Evolutionary conservation across 2,113 vertebrate species (phyloP), one percentile per base, ranked within the genome.

Genomic region (Coregonus clupeaformis): DNA sequence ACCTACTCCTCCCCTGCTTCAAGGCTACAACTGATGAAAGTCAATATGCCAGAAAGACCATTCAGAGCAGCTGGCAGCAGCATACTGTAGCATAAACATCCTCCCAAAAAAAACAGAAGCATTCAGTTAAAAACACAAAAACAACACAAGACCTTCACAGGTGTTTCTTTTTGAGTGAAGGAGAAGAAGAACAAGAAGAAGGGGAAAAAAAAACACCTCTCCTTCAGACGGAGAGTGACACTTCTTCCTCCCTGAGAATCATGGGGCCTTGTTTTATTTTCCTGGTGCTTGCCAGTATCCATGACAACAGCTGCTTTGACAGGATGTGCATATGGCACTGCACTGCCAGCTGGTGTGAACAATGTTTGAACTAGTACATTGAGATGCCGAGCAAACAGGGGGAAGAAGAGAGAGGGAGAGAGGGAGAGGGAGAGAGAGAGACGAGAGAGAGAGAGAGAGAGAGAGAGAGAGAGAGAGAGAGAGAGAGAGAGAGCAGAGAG

Each of bases 351-450:
- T 98, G 97, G 95, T 98, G 95, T 95, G 96, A 98, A 98, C 96
- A 97, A 96, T 99, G 97, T 99, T 99, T 99, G 97, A 99, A 98
- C 97, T 97, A 96, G 94, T 96, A 96, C 97, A 99, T 96, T 97
- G 96, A 98, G 96, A 98, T 97, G 96, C 96, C 95, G 96, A 96
- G 97, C 96, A 99, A 98, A 99, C 96, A 98, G 93, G 83, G 75
- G 74, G 79, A 81, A 80, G 72, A 29, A 74, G 67, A 64, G 64
- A 47, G 29, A 69, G 45, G 45, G 65, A 22, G 69, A 22, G 42
- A 22, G 55, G 30, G 67, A 27, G 18, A 78, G 76, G 60, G 22
- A 62, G 68, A 68, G 71, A 20, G 29, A 74, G 75, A 27, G 75
- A 68, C 68, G 11, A 36, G 70, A 36, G 55, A 45, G 57, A 24